Evolutionary conservation across 1,140 invertebrate species (phyloP), one percentile per base, ranked within the genome.

Genomic region (Drosophila willistoni): DNA sequence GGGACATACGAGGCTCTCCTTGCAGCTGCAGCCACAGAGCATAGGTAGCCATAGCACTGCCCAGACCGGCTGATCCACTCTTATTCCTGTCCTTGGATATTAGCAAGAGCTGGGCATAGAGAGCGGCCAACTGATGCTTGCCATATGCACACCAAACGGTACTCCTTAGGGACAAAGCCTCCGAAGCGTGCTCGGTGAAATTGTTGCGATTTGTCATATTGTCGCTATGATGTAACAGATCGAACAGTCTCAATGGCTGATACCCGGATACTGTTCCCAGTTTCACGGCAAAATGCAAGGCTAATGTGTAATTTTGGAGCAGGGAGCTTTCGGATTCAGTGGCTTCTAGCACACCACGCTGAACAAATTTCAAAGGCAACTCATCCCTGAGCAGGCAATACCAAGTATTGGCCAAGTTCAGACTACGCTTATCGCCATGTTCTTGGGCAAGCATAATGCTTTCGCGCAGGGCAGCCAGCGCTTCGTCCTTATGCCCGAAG

Each of bases 101-200:
- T 0, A 98, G 92, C 14, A 98, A 92, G 17, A 97, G 84, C 87
- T 98, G 97, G 54, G 95, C 95, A 84, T 94, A 96, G 39, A 98
- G 92, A 0, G 95, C 95, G 0, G 95, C 95, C 93, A 97, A 95
- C 92, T 96, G 96, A 39, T 95, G 95, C 91, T 97, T 96, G 0
- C 97, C 97, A 91, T 98, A 98, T 63, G 97, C 94, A 12, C 95
- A 93, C 97, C 97, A 98, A 0, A 98, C 93, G 0, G 96, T 96
- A 2, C 97, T 95, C 78, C 97, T 96, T 87, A 97, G 95, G 0
- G 96, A 94, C 68, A 96, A 94, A 29, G 95, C 96, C 47, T 95
- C 95, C 42, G 96, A 95, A 72, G 96, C 95, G 59, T 98, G 93
- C 79, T 97, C 96, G 2, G 94, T 94, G 93, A 97, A 95, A 0